A percentile compares a stretch with the other conserved stretches of the same genome.
phyloP scores from a whole-genome alignment of 2,113 vertebrate species.

The Grantiella picta region DNA sequence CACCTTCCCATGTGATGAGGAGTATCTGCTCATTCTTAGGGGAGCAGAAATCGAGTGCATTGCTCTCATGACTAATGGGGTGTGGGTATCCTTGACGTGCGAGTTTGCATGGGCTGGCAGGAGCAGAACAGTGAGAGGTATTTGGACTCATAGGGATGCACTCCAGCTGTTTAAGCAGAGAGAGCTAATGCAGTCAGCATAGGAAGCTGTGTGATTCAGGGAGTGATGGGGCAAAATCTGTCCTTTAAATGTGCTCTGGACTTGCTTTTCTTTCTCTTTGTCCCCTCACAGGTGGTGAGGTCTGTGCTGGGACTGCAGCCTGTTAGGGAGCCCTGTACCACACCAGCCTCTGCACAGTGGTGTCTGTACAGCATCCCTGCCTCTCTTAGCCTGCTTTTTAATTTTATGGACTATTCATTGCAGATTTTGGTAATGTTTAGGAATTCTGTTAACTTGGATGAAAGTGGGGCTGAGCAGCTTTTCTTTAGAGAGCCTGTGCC shows the following conservation, averaged over 20 bases:
- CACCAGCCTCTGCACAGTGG: rapidly evolving
- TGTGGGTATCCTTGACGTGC: rapidly evolving
- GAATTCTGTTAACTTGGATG: not conserved
- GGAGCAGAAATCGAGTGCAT: not conserved
- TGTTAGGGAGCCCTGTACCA: rapidly evolving
- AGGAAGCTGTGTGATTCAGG: not conserved
- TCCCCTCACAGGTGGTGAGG: rapidly evolving
- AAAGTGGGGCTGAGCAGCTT: not conserved
- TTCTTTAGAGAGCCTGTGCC: not conserved
- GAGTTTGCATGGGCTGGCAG: not conserved
- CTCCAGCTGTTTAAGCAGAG: not conserved
- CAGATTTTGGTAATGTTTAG: not conserved
- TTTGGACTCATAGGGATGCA: not conserved
- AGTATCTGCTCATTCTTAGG: not conserved
- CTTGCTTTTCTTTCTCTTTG: not conserved
- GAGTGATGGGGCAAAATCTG: not conserved
- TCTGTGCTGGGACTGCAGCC: not conserved
- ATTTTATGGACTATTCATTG: not conserved
- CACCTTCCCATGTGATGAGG: not conserved
- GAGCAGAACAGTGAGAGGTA: not conserved
- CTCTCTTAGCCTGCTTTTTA: not conserved
- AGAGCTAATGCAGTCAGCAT: not conserved
- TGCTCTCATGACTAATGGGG: not conserved
- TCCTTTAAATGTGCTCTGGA: not conserved
- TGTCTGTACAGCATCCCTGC: not conserved